Conservation (phyloP, 1,140 invertebrate species). For the Gonatopus flavifemur region DNA sequence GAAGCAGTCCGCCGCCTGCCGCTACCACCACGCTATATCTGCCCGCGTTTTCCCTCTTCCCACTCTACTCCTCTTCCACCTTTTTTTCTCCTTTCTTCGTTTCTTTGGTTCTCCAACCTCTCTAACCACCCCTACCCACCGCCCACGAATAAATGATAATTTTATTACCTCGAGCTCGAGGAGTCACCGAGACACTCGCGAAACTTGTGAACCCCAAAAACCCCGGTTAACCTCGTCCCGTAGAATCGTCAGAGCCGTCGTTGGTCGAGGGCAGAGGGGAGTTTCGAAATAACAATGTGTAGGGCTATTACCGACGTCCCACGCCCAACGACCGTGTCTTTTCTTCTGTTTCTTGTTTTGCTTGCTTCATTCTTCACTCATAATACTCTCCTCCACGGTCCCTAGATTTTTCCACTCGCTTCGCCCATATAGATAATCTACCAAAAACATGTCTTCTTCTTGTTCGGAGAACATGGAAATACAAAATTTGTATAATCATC, state of each 20-base stretch:
- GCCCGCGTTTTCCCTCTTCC: constrained; percentile 7
- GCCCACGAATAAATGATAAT: constrained; percentile 48
- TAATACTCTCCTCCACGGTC: too few species aligned
- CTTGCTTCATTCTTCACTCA: too few species aligned
- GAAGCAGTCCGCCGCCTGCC: constrained; percentile 39
- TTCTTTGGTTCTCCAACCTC: constrained; percentile 10
- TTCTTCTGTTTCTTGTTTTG: too few species aligned
- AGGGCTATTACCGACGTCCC: constrained; percentile 32
- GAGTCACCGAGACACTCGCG: constrained; percentile 31
- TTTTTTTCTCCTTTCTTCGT: too few species aligned
- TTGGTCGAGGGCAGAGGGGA: constrained; percentile 15
- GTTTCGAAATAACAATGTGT: constrained; percentile 40
- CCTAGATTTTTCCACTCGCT: too few species aligned
- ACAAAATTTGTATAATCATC: too few species aligned
- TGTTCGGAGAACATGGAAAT: too few species aligned
- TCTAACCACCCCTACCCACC: constrained; percentile 18
- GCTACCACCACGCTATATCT: constrained; percentile 9
- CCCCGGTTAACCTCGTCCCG: constrained; percentile 40
- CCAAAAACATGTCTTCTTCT: too few species aligned
- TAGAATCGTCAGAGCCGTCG: too few species aligned
- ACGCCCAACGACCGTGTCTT: too few species aligned
- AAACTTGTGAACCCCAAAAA: constrained; percentile 38
- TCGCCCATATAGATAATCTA: too few species aligned
- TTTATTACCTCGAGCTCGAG: constrained; percentile 46
- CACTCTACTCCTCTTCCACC: constrained; percentile 11